Base-by-base conservation (phyloP, 2,888 invertebrate genomes). In the Cerceris ruficornis region DNA sequence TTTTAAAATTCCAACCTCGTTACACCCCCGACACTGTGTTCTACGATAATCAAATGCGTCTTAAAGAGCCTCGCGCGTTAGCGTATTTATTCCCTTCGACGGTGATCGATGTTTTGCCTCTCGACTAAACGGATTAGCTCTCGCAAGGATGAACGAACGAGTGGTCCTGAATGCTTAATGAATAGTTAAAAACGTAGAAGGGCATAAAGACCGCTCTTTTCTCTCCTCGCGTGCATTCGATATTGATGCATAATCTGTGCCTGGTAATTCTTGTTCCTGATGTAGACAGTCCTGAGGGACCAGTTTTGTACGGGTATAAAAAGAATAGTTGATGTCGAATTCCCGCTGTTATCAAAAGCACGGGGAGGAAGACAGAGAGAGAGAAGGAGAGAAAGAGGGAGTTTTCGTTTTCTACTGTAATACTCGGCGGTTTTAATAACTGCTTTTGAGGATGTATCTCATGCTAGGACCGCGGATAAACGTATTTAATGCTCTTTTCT, bases 131-230 rank as follows among this genome's bases (percentile, higher is more conserved):
- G 50, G 57, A 50, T 67, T 73, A 69, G 8, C 43, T 49, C 14
- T 14, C 42, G 14, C 43, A 60, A 55, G 52, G 52, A 73, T 55
- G 60, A 41, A 43, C 46, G 50, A 46, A 64, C 43, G 14, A 17
- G 65, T 49, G 52, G 28, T 42, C 55, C 68, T 77, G 78, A 86
- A 85, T 85, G 80, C 76, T 71, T 82, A 69, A 85, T 83, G 70
- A 66, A 39, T 71, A 50, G 60, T 57, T 81, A 69, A 82, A 81
- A 78, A 82, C 77, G 39, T 66, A 61, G 49, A 39, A 43, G 42
- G 46, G 46, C 70, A 57, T 61, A 13, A n/a, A 1, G 54, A 7
- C 57, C 9, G 17, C 7, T n/a, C 46, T 57, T 57, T 11, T 41
- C 7, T 61, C 46, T 57, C 28, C 46, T 52, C 60, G 62, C 58